Conservation (phyloP, 53 echinoderm and acorn worm genomes). For the Paelopatides confundens region DNA sequence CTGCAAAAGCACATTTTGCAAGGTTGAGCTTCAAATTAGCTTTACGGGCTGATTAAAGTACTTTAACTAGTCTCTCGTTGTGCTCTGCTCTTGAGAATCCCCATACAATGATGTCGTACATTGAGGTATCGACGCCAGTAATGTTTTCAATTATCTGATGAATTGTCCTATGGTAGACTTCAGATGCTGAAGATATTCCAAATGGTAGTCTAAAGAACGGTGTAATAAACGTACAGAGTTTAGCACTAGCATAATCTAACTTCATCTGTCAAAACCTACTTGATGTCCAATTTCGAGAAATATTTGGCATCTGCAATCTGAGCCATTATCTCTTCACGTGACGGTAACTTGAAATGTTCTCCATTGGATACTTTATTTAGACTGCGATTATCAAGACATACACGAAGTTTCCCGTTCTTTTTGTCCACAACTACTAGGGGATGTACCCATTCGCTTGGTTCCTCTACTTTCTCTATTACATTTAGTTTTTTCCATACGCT, state of each 20-base stretch:
- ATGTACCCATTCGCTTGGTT: conserved; percentile 51
- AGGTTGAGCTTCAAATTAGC: too few relatives aligned
- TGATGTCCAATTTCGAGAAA: too few relatives aligned
- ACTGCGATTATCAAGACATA: conserved; percentile 64
- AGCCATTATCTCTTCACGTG: conserved; percentile 53
- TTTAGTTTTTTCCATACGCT: conserved; percentile 24
- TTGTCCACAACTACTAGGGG: conserved; percentile 53
- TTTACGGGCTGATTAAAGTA: too few relatives aligned
- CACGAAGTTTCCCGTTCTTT: conserved; percentile 60
- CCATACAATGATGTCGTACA: too few relatives aligned
- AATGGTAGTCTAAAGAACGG: conserved; percentile 55
- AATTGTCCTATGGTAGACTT: conserved; percentile 57
- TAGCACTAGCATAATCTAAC: conserved; percentile 56
- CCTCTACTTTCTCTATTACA: too few relatives aligned
- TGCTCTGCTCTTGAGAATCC: too few relatives aligned
- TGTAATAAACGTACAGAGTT: conserved; percentile 55
- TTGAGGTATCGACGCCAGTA: too few relatives aligned
- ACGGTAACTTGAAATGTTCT: conserved; percentile 56
- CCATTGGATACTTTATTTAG: conserved; percentile 55
- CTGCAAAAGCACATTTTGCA: too few relatives aligned
- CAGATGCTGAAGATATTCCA: conserved; percentile 45
- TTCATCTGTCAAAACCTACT: conserved; percentile 58
- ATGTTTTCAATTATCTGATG: too few relatives aligned
- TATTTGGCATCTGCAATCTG: too few relatives aligned
- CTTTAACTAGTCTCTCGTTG: too few relatives aligned